Evolutionary conservation across 2,888 invertebrate species (phyloP), one percentile per base, ranked within the genome.

Genomic region (Dynastes grantii): DNA sequence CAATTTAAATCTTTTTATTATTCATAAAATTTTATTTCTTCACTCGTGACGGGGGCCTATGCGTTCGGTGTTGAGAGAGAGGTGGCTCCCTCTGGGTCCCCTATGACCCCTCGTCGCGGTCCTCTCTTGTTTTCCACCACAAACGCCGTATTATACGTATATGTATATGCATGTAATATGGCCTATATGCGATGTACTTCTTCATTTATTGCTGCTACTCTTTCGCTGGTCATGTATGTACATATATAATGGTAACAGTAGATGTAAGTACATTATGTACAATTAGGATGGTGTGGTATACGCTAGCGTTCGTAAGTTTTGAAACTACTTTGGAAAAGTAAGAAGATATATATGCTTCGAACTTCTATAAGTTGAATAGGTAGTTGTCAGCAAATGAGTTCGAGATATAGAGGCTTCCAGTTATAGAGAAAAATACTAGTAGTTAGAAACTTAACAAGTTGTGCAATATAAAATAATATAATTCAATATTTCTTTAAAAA

Each of bases 1-100:
- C 88, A 88, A 88, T 88, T 88, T 88, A 88, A 85, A 85, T 86
- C 87, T 88, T 88, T 88, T 88, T 88, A 88, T 88, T 88, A 88
- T 88, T 88, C 88, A 88, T 88, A 88, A 88, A 88, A 88, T 87
- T 88, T 88, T 86, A 87, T 87, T 85, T 82, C 83, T 82, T 80
- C 73, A 68, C 68, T 68, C 68, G 22, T 45, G 45, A 45, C 45
- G 45, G 45, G 11, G 45, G 45, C 45, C 8, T 53, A 53, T 16
- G 22, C 58, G 13, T 58, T 22, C 16, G 63, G 29, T 29, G 29
- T 13, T 13, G 32, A 45, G 45, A 45, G 45, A 11, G 45, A 45
- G 1, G 45, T 11, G 9, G 8, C 45, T 45, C 45, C 45, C 45
- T 11, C 45, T 45, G 45, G 2, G 9, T 45, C 11, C 11, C 45